Evolutionary conservation across 2,888 invertebrate genomes (phyloP), one percentile per base, ranked within the genome.

Genomic region (Sarcophaga variegata): DNA sequence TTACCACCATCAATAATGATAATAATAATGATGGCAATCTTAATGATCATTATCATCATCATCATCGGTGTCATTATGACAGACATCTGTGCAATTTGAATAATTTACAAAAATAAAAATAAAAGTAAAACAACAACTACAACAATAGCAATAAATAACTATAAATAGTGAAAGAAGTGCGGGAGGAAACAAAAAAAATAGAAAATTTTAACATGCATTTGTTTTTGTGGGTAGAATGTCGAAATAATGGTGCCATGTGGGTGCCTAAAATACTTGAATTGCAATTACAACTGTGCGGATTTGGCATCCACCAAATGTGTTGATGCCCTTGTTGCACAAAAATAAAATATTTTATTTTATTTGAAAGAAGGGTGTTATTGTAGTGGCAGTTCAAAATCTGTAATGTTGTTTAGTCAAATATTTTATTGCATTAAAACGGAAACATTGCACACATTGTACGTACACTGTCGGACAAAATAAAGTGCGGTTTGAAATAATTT

Each of bases 81-180:
- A 22, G 17, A 22, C 64, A 49, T 25, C 25, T 25, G 10, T 63
- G 63, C 78, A 79, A 84, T 79, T 80, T 76, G 60, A 70, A 64
- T 10, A 64, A 84, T 70, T 75, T 25, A 37, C 17, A n/a, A 66
- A 27, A 66, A 17, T 1, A 37, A 64, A 64, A 67, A 79, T n/a
- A 66, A 45, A 3, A 66, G 0, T 6, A n/a, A n/a, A 45, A 69
- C 4, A 70, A 45, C 45, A 69, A 69, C 11, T 69, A 22, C 11
- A 60, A 60, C 62, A 77, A 37, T 49, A 67, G 47, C 49, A 14
- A 76, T 45, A 64, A 76, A 59, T 45, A 27, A 37, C 59, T 25
- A 76, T 63, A 54, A 67, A 74, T 71, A 64, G 71, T 45, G 8
- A 37, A 37, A 0, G 8, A 37, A 37, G 37, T 10, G 10, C 10